These are phyloP conservation scores for Drosophila mayaguana DNA, from an alignment of 2,888 invertebrate species.

Conservation along the genomic window DNA sequence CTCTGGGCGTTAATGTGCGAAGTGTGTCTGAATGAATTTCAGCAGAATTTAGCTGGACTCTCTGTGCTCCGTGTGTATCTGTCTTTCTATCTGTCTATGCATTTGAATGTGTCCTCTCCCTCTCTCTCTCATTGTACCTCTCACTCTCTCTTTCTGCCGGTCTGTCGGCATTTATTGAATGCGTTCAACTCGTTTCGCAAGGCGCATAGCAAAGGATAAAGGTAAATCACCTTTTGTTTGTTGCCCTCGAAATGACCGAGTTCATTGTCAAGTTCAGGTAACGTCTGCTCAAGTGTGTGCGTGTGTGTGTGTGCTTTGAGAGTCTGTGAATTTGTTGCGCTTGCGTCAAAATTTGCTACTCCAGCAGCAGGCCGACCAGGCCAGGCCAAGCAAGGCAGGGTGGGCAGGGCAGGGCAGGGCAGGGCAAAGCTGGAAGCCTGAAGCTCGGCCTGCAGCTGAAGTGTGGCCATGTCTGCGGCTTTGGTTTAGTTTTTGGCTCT, in stretches of 20 bases:
- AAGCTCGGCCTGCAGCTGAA: constrained; percentile 59
- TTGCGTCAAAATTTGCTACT: constrained; percentile 72
- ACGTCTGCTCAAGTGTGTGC: constrained; percentile 42
- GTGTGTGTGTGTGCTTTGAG: constrained; percentile 29
- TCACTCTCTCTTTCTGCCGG: not conserved
- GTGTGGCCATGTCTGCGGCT: constrained; percentile 68
- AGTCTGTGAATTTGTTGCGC: constrained; percentile 66
- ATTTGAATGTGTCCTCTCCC: constrained; percentile 1
- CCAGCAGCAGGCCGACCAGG: constrained; percentile 23
- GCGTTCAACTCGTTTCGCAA: constrained; percentile 46
- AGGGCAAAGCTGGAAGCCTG: constrained; percentile 10
- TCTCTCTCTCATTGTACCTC: not conserved
- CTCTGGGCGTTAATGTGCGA: constrained; percentile 77
- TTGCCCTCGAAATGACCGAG: constrained; percentile 76
- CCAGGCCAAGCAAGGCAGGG: not conserved
- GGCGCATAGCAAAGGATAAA: constrained; percentile 61
- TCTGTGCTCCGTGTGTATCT: constrained; percentile 22
- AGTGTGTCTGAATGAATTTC: constrained; percentile 80
- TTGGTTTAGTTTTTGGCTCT: constrained; percentile 42
- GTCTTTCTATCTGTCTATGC: constrained; percentile 15
- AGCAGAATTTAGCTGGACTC: constrained; percentile 55
- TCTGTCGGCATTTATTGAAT: constrained; percentile 39
- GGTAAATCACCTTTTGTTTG: constrained; percentile 79
- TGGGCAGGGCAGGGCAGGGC: not conserved
- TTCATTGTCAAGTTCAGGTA: constrained; percentile 79